Conservation (phyloP, 2,888 invertebrate genomes). For the Epinotia nisella region DNA sequence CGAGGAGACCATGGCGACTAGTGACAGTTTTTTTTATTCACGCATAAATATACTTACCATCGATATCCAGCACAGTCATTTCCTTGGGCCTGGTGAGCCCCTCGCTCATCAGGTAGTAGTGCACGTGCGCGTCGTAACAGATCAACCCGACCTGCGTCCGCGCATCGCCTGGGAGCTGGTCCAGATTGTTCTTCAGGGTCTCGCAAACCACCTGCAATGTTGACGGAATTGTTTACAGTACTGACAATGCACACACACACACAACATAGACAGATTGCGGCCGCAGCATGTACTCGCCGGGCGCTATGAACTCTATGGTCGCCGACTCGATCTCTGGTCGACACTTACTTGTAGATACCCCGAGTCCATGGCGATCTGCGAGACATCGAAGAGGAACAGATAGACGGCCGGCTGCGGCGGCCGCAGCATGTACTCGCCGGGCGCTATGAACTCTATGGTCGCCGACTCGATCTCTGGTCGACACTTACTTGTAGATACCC, state of each 20-base stretch:
- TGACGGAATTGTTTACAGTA: no score
- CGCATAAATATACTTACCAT: slow-evolving; percentile 86
- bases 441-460: slow-evolving; percentile 99
- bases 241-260: no score
- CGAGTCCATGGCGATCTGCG: slow-evolving; percentile 94
- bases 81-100: slow-evolving; percentile 93
- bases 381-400: slow-evolving; percentile 97
- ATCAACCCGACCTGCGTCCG: slow-evolving; percentile 97
- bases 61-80: slow-evolving; percentile 96
- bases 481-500: slow-evolving; percentile 90
- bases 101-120: slow-evolving; percentile 96
- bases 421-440: slow-evolving; percentile 88
- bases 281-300: slow-evolving; percentile 88
- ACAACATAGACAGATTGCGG: no score
- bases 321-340: slow-evolving; percentile 87
- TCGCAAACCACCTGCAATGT: slow-evolving; percentile 89
- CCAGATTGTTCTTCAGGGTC: slow-evolving; percentile 90
- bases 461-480: slow-evolving; percentile 87
- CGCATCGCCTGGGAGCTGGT: slow-evolving; percentile 96
- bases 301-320: slow-evolving; percentile 99
- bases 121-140: slow-evolving; percentile 95
- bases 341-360: slow-evolving; percentile 90
- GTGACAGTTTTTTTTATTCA: no score
- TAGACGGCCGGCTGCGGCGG: slow-evolving; percentile 99
- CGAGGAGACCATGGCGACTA: no score